A percentile compares a stretch with the other conserved stretches of the same genome.
Conservation (phyloP, 2,113 vertebrate species). For the Petromus typicus region DNA sequence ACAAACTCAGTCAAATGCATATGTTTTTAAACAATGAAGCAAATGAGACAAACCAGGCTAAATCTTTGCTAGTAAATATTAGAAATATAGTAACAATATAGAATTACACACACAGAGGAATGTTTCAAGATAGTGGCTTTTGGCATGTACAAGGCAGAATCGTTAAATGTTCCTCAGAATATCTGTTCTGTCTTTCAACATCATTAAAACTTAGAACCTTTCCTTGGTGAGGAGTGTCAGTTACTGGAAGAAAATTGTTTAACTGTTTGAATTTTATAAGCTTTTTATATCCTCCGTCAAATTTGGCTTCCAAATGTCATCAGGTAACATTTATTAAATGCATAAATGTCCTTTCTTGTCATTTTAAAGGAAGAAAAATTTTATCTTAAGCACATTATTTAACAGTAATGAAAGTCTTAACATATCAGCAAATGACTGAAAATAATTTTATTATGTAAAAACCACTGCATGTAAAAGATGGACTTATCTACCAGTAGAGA, state of each 20-base stretch:
- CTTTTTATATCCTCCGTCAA: not conserved
- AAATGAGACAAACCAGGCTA: not conserved
- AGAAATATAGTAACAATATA: not conserved
- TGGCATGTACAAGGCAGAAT: not conserved
- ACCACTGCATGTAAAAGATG: constrained; percentile 9
- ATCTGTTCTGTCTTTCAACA: not conserved
- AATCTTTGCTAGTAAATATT: not conserved
- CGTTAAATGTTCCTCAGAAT: not conserved
- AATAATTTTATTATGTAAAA: constrained; percentile 23
- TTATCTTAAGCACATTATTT: constrained; percentile 30
- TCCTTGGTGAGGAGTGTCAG: not conserved
- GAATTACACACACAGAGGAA: not conserved
- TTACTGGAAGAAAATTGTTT: constrained; percentile 11
- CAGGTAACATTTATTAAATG: constrained; percentile 46
- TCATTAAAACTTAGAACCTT: not conserved
- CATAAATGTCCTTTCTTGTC: constrained; percentile 17
- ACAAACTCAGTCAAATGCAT: not conserved
- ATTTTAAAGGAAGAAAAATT: constrained; percentile 39
- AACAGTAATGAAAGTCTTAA: constrained; percentile 50
- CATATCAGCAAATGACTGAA: constrained; percentile 38
- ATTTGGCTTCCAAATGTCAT: constrained; percentile 18
- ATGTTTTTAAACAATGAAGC: not conserved
- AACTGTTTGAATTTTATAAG: constrained; percentile 37
- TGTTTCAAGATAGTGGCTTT: not conserved
- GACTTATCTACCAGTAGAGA: not conserved